Evolutionary conservation across 2,797 vertebrate genomes (phyloP), one percentile per base, ranked within the genome.

Genomic region (Gymnoscopelus braueri): DNA sequence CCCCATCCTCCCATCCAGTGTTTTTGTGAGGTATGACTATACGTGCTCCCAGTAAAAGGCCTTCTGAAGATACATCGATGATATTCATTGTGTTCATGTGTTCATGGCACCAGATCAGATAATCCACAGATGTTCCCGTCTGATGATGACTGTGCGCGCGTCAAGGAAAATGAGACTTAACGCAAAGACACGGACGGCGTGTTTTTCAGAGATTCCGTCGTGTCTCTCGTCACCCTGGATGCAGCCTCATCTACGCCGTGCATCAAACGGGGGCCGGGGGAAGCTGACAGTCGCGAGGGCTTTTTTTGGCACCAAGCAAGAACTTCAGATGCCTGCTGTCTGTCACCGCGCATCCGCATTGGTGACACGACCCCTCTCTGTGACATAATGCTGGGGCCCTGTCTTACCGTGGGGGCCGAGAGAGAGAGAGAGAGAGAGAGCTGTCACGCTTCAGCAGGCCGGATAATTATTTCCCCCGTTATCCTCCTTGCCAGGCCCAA

Each of bases 381-480:
- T 92, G 92, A 93, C 93, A 91, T 85, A 87, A 90, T 87, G 91
- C 90, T 89, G 88, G 84, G 82, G 39, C 6, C 87, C 88, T 93
- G 87, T 93, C 81, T 93, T 86, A 87, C 79, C 73, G 67, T 71
- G 67, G 88, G 86, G 87, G 85, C 86, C 81, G 39, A 83, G 82
- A 91, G 91, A 87, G 76, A 86, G 76, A 86, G 84, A 26, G 26
- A 83, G 82, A 87, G 89, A 91, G 91, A 87, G 76, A 86, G 84
- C 92, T 90, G 93, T 94, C 94, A 93, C 93, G 94, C 93, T 94
- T 93, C 94, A 95, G 86, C 90, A 93, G 88, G 87, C 91, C 85
- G 75, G 93, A 93, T 95, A 94, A 95, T 95, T 94, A 95, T 95
- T 94, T 95, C 91, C 87, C 88, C 92, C 92, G 39, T 95, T 94